A percentile compares a stretch with the other conserved stretches of the same genome.
Conservation (phyloP, 2,797 vertebrate species). For the Mallotus villosus region DNA sequence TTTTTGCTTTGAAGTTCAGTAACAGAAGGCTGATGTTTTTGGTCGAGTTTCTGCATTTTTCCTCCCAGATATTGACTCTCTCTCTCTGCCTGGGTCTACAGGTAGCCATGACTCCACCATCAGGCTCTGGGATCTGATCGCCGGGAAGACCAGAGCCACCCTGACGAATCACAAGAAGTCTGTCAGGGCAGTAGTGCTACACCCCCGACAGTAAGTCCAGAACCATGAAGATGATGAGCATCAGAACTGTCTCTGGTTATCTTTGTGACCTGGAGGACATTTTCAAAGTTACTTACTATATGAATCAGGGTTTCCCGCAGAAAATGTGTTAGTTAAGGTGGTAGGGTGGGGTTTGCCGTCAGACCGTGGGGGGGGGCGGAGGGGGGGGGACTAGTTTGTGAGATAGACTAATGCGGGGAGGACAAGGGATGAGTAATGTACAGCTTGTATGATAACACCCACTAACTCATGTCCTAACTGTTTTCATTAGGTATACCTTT, state of each 20-base stretch:
- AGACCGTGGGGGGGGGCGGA: too few species aligned
- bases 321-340: too few species aligned
- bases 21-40: too few species aligned
- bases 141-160: slow-evolving; percentile 96
- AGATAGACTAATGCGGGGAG: too few species aligned
- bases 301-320: neutral
- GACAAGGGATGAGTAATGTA: too few species aligned
- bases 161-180: slow-evolving; percentile 99
- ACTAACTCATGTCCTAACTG: neutral
- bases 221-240: neutral
- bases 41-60: neutral
- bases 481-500: slow-evolving; percentile 87
- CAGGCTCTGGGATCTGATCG: slow-evolving; percentile 95
- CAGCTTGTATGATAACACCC: neutral
- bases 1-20: too few species aligned
- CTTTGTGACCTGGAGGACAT: neutral
- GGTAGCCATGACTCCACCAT: slow-evolving; percentile 98
- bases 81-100: slow-evolving; percentile 48
- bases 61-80: neutral
- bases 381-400: too few species aligned
- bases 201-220: slow-evolving; percentile 90
- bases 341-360: too few species aligned
- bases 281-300: neutral
- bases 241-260: neutral
- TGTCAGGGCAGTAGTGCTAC: slow-evolving; percentile 88